These are phyloP conservation scores for Anolis carolinensis DNA, from an alignment of 2,113 vertebrate species.

Conservation along the genomic window DNA sequence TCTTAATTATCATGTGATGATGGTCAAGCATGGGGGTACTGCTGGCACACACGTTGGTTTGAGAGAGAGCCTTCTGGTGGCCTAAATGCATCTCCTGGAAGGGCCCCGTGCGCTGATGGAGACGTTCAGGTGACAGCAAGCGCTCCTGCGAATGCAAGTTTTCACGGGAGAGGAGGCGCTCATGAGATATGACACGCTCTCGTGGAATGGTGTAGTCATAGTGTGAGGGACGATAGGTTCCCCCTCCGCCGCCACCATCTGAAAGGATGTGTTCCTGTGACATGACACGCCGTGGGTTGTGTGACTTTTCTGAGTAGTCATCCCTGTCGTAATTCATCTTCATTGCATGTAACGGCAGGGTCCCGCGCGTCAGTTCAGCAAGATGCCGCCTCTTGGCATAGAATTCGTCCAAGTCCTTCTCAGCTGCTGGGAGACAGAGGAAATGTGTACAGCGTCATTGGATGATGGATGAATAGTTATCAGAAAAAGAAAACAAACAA, in stretches of 20 bases:
- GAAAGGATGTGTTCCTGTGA: constrained; percentile 85
- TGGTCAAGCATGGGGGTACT: constrained; percentile 82
- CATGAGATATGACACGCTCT: constrained; percentile 72
- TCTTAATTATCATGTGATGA: constrained; percentile 89
- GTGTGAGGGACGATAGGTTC: constrained; percentile 35
- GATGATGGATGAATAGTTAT: background rate
- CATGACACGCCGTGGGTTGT: constrained; percentile 86
- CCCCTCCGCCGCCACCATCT: constrained; percentile 44
- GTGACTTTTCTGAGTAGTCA: constrained; percentile 60
- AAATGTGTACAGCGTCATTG: background rate
- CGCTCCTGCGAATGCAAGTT: constrained; percentile 83
- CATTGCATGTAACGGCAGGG: constrained; percentile 83
- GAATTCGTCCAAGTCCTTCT: constrained; percentile 90
- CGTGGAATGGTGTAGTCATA: constrained; percentile 71
- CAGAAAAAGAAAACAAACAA: background rate
- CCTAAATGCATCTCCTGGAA: constrained; percentile 60
- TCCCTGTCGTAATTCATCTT: constrained; percentile 68
- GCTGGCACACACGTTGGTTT: constrained; percentile 83
- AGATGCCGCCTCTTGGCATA: constrained; percentile 84
- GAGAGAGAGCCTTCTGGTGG: constrained; percentile 86
- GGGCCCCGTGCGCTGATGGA: constrained; percentile 42
- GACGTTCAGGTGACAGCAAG: constrained; percentile 77
- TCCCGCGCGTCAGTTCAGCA: constrained; percentile 78
- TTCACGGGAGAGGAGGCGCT: constrained; percentile 80
- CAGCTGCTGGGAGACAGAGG: constrained; percentile 67